phyloP scores from a whole-genome alignment of 1,140 invertebrate species.

The Xylocopa sonorina region DNA sequence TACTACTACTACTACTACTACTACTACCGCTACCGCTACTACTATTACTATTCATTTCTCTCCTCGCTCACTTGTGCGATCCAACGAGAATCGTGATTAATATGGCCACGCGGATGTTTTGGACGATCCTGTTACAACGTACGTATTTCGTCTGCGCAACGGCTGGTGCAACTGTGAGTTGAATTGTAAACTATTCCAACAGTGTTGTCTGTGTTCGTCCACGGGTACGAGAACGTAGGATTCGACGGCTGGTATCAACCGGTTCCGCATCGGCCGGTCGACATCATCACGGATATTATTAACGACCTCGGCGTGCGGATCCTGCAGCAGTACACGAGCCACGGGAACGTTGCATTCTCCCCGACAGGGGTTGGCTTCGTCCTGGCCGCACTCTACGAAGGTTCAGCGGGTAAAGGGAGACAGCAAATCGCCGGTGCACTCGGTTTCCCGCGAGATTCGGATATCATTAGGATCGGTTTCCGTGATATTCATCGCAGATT shows the following conservation, averaged over 20 bases:
- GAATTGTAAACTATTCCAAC: constrained; percentile 15
- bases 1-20: no score
- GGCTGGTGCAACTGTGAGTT: no score
- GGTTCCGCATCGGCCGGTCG: constrained; percentile 81
- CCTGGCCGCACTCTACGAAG: constrained; percentile 89
- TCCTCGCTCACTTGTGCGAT: constrained; percentile 27
- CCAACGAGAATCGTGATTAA: constrained; percentile 40
- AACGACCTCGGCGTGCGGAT: constrained; percentile 88
- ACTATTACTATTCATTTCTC: no score
- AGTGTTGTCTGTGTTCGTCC: constrained; percentile 53
- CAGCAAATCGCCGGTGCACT: constrained; percentile 87
- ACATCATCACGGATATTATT: constrained; percentile 90
- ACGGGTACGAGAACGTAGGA: constrained; percentile 61
- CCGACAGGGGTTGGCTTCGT: constrained; percentile 90
- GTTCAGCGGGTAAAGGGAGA: constrained; percentile 86
- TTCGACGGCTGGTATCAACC: constrained; percentile 67
- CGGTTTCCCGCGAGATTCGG: constrained; percentile 86
- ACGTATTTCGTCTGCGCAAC: no score
- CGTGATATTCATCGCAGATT: constrained; percentile 89
- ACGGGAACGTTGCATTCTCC: constrained; percentile 93
- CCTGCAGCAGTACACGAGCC: constrained; percentile 82
- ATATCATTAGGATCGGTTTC: constrained; percentile 88
- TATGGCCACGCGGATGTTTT: constrained; percentile 51
- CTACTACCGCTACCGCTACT: no score
- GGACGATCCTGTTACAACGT: constrained; percentile 55